Base-by-base conservation (phyloP, 2,113 vertebrate genomes). In the Lampris megalopsis region DNA sequence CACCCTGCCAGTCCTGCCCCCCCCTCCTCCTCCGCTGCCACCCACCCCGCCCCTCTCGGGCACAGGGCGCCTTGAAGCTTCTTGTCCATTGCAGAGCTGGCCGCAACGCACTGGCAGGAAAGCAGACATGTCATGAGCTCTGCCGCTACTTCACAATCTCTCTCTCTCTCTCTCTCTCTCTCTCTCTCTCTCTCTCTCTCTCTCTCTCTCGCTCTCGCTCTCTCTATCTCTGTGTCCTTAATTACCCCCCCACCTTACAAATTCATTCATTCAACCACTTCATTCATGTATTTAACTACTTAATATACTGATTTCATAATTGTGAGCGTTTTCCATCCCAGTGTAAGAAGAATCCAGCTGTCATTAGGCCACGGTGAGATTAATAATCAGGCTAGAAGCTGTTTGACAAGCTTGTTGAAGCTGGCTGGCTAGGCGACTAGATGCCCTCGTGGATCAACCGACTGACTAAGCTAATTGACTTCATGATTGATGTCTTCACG, bases 1-100 rank as follows among this genome's bases (percentile, higher is more conserved):
- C 96, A 96, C 96, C 96, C 96, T 96, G 93, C 93, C 95, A 95
- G 92, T 89, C 88, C 88, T 93, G 90, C 91, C 90, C 90, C 92
- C 89, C 86, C 93, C 92, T 92, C 92, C 91, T 91, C 94, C 92
- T 89, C 82, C 93, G 83, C 87, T 91, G 91, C 88, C 93, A 92
- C 94, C 89, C 88, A 86, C 93, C 88, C 93, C 93, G 91, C 94
- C 94, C 92, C 92, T 92, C 89, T 83, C 73, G 90, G 92, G 91
- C 87, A 92, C 93, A 93, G 91, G 94, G 88, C 89, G 94, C 93
- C 77, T 79, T 85, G 82, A 81, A 90, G 87, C 85, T 77, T 87
- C 84, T 85, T 73, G 83, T 90, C 87, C 82, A 73, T 49, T 49
- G 47, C 70, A 9, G 11, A 37, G 43, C 38, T 49, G 8, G 63